Evolutionary conservation across 1,140 invertebrate species (phyloP), one percentile per base, ranked within the genome.

Genomic region (Oncopeltus fasciatus): DNA sequence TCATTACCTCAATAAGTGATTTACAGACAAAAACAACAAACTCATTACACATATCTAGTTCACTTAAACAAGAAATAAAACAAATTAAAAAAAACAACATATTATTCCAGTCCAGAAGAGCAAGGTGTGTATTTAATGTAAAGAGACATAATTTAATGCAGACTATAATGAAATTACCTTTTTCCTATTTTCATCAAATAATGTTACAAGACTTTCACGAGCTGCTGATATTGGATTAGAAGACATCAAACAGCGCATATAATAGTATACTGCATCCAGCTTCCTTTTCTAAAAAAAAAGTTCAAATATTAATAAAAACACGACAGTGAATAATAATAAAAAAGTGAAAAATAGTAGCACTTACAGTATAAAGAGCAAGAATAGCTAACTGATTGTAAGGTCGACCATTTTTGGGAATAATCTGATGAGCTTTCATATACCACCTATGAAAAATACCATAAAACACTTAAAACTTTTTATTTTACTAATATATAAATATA

Each of bases 251-350:
- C 92, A 94, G 69, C 93, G 80, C 85, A 95, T 93, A 71, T 95
- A 95, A 74, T 90, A 95, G 75, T 96, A 98, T 14, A 96, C 90
- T n/a, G 93, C 92, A 75, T 97, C 94, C 59, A 98, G 78, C 78
- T 92, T 92, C 70, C 91, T 80, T 75, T 86, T 86, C 90, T 95
- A 75, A 62, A 81, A 76, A 68, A 65, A 60, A 60, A n/a, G n/a
- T n/a, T n/a, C n/a, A n/a, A 16, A 11, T 18, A 18, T 18, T 5
- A 18, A 16, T 21, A 56, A 56, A 21, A 26, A 21, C 21, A 11
- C 16, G 33, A 16, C 5, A 38, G 16, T 38, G 33, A 16, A 27
- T 58, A 57, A 2, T 51, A 14, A 53, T 43, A 65, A 53, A 33
- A 60, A 4, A 46, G 33, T n/a, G n/a, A n/a, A n/a, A n/a, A n/a